Evolutionary conservation across 2,113 vertebrate species (phyloP).

Genomic region (Nansenia antarctica): DNA sequence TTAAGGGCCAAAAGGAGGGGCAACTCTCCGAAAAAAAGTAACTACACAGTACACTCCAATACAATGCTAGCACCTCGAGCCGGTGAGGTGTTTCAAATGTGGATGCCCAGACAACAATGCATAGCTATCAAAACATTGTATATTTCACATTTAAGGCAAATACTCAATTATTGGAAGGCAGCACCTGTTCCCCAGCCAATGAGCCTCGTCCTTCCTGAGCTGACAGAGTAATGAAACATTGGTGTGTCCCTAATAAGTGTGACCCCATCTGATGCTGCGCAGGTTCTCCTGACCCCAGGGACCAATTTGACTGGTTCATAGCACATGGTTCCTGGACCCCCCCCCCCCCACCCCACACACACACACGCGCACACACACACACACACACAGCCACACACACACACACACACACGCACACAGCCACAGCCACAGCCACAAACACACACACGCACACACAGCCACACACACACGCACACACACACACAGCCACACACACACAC

Average conservation of each 20-base stretch:
- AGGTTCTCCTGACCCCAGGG: constrained; percentile 73
- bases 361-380: no score
- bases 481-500: no score
- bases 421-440: no score
- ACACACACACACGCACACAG: no score
- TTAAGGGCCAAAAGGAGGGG: no score
- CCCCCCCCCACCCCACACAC: not conserved
- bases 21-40: no score
- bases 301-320: constrained; percentile 81
- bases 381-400: no score
- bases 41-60: no score
- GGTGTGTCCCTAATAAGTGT: constrained; percentile 67
- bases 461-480: no score
- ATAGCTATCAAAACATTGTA: not conserved
- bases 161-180: constrained; percentile 20
- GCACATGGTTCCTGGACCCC: constrained; percentile 60
- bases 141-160: not conserved
- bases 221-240: constrained; percentile 70
- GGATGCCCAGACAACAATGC: not conserved
- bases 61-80: no score
- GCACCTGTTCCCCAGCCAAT: constrained; percentile 36
- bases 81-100: not conserved
- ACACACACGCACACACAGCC: no score
- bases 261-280: constrained; percentile 70
- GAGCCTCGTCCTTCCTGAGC: constrained; percentile 45